Conservation (phyloP, 2,888 invertebrate species). For the Dorcus hopei region DNA sequence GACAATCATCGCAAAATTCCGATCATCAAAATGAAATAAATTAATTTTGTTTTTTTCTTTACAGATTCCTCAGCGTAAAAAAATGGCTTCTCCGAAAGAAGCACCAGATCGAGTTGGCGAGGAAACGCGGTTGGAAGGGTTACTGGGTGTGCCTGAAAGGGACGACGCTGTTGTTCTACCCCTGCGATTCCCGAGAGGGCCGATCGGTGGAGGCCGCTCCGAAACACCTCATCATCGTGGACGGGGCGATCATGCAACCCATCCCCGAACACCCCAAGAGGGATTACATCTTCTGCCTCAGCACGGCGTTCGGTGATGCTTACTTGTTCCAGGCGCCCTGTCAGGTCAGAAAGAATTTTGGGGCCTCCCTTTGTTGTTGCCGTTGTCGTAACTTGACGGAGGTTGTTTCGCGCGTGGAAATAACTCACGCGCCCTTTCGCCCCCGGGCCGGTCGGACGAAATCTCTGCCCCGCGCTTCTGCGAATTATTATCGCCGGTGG, state of each 20-base stretch:
- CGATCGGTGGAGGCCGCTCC: slow-evolving; percentile 89
- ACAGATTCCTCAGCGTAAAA: slow-evolving; percentile 94
- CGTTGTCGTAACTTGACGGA: no score
- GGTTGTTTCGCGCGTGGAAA: no score
- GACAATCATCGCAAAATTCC: no score
- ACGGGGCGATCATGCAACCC: slow-evolving; percentile 96
- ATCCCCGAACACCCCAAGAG: slow-evolving; percentile 98
- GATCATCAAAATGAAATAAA: no score
- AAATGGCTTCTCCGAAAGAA: slow-evolving; percentile 97
- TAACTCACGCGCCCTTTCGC: no score
- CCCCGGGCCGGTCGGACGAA: no score
- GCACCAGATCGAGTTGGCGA: slow-evolving; percentile 93
- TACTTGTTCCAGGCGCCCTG: slow-evolving; percentile 93
- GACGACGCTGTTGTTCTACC: slow-evolving; percentile 92
- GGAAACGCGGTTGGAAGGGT: slow-evolving; percentile 96
- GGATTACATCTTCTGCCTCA: slow-evolving; percentile 96
- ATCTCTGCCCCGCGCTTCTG: no score
- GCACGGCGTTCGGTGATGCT: slow-evolving; percentile 97
- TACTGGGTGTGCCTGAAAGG: slow-evolving; percentile 99
- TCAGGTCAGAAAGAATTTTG: slow-evolving; percentile 56
- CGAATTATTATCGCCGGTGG: no score
- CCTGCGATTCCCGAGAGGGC: slow-evolving; percentile 89
- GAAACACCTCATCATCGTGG: slow-evolving; percentile 93
- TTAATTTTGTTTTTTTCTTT: slow-evolving; percentile 21
- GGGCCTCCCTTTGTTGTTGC: no score